These are phyloP conservation scores for Idaea biselata DNA, from an alignment of 2,888 invertebrate species.

Conservation along the genomic window DNA sequence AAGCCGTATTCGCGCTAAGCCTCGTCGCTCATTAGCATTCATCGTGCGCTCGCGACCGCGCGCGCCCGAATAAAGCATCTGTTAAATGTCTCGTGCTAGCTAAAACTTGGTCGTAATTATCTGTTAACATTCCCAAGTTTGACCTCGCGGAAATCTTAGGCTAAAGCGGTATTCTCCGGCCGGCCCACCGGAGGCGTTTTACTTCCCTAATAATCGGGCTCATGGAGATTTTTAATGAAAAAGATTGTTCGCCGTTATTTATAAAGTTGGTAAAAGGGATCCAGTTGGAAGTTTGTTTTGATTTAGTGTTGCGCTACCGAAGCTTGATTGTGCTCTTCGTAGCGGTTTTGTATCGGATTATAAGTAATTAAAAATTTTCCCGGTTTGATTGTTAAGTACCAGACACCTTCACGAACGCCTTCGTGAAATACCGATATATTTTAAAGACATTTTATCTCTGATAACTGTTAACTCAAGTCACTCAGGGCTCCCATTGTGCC, in stretches of 20 bases:
- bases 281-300: constrained; percentile 73
- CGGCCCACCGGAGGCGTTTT: constrained; percentile 73
- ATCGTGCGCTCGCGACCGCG: constrained; percentile 74
- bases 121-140: constrained; percentile 80
- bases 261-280: constrained; percentile 77
- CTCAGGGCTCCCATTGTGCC: too few relatives aligned
- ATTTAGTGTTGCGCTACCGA: constrained; percentile 68
- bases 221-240: constrained; percentile 79
- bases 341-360: constrained; percentile 69
- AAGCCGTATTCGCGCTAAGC: constrained; percentile 47
- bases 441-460: constrained; percentile 5
- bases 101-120: constrained; percentile 79
- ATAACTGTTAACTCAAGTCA: too few relatives aligned
- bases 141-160: constrained; percentile 75
- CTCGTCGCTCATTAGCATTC: constrained; percentile 73
- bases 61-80: constrained; percentile 78
- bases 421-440: neutral
- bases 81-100: constrained; percentile 80
- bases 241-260: constrained; percentile 78
- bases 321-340: constrained; percentile 68
- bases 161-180: constrained; percentile 57
- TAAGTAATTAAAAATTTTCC: constrained; percentile 61
- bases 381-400: constrained; percentile 32
- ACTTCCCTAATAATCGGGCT: constrained; percentile 76
- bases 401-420: neutral